Percentiles rank a stretch among this genome's conserved stretches.
Evolutionary conservation across 2,797 vertebrate species (phyloP).

Genomic region (Dryobates pubescens): DNA sequence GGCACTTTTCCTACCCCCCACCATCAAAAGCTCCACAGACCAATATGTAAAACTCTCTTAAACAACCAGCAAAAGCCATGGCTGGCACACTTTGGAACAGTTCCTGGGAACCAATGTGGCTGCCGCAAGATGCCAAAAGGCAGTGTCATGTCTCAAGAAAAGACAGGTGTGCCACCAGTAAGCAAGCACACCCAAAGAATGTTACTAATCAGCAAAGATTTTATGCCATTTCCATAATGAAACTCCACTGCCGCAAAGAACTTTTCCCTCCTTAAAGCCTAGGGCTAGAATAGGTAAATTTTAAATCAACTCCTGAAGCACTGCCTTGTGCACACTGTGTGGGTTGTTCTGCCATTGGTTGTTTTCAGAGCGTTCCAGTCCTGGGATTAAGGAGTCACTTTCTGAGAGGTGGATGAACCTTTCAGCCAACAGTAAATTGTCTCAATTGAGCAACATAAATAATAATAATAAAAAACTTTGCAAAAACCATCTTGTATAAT

Average conservation of each 20-base stretch:
- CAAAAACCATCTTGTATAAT: neutral
- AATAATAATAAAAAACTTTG: neutral
- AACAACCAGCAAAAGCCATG: neutral
- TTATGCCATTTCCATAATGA: neutral
- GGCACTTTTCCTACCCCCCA: neutral
- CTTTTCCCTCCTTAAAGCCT: neutral
- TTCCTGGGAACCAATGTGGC: neutral
- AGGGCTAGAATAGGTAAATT: neutral
- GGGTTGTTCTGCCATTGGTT: neutral
- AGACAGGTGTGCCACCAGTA: neutral
- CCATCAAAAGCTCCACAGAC: neutral
- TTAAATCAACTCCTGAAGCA: neutral
- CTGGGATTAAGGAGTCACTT: neutral
- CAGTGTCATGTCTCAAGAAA: neutral
- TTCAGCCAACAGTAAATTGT: neutral
- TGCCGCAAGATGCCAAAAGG: neutral
- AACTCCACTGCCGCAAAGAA: neutral
- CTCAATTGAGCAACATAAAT: neutral
- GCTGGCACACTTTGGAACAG: neutral
- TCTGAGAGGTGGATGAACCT: fast-evolving
- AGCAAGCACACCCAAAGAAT: neutral
- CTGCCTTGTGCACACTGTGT: fast-evolving
- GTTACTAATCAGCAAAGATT: neutral
- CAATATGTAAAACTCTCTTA: neutral
- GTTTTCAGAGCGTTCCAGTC: neutral